Evolutionary conservation across 1,140 invertebrate species (phyloP), one percentile per base, ranked within the genome.

Genomic region (Pseudobourletiella spinata): DNA sequence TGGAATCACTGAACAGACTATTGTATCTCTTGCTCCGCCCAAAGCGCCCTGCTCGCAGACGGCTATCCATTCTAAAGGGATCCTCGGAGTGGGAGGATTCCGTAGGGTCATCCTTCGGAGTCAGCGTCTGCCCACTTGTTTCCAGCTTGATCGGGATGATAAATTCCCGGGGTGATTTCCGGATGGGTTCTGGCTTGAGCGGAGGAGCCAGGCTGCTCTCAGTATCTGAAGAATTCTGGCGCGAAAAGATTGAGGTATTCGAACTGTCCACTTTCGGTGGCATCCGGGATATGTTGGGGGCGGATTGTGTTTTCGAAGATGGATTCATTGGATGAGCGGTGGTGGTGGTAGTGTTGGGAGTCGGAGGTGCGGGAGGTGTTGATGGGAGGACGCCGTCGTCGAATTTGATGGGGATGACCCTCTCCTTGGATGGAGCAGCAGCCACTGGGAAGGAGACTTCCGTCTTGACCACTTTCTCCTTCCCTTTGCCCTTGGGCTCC

Each of bases 91-190:
- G 46, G 15, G 62, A 66, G 15, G 52, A 52, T 20, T 65, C 59
- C 2, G 56, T 29, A 3, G 65, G 50, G 2, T 69, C 63, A 22
- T 67, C 67, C 25, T 62, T 66, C 16, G 87, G 88, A 20, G 87
- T 91, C 24, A 89, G 84, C 72, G 86, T 89, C 39, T 60, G 57
- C 54, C 88, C 88, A 61, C 88, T 88, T 61, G 88, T 88, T 77
- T 92, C 90, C 43, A 92, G 83, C 16, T 88, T 86, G 70, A 93
- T 92, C 1, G 90, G 90, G 76, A 93, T 92, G 71, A 93, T 91
- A 69, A 89, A 91, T 76, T 93, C 90, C 18, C 89, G 77, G 11
- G 88, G 87, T 57, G 86, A 89, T 76, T 92, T 92, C 70, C 86
- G 84, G 66, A 90, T 90, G 1, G 87, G 86, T 72, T 91, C 83